Evolutionary conservation across 2,113 vertebrate genomes (phyloP).

Genomic region (Platysternon megacephalum): DNA sequence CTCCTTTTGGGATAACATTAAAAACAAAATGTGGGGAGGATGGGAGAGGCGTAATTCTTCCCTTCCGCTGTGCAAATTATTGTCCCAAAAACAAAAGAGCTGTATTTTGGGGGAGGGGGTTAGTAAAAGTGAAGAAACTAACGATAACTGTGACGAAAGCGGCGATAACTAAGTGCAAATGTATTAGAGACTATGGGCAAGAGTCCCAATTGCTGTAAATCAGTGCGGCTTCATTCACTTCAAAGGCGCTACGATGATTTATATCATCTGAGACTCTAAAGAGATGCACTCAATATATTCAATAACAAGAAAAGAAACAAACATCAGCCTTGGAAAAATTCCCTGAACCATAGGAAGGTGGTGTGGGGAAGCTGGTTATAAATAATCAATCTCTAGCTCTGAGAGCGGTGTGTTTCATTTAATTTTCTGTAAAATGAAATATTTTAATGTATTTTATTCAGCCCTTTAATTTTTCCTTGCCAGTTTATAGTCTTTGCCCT

Average conservation of each 20-base stretch:
- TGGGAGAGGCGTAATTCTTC: background rate
- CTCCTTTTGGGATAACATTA: background rate
- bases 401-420: conserved; percentile 14
- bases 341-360: background rate
- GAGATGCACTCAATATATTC: background rate
- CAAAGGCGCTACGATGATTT: background rate
- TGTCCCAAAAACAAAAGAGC: background rate
- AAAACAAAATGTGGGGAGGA: background rate
- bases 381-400: conserved; percentile 35
- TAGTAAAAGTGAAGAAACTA: background rate
- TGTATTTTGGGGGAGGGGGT: background rate
- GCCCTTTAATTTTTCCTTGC: conserved; percentile 14
- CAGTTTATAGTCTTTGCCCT: background rate
- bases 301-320: background rate
- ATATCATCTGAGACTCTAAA: background rate
- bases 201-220: background rate
- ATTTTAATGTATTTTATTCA: conserved; percentile 41
- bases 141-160: too few species aligned
- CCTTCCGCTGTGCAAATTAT: background rate
- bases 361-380: background rate
- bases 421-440: conserved; percentile 21
- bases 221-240: rapidly evolving
- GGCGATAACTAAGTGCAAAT: background rate
- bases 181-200: background rate
- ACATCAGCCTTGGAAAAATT: background rate